Base-by-base conservation (phyloP, 2,888 invertebrate genomes). In the Anagyrus pseudococci region DNA sequence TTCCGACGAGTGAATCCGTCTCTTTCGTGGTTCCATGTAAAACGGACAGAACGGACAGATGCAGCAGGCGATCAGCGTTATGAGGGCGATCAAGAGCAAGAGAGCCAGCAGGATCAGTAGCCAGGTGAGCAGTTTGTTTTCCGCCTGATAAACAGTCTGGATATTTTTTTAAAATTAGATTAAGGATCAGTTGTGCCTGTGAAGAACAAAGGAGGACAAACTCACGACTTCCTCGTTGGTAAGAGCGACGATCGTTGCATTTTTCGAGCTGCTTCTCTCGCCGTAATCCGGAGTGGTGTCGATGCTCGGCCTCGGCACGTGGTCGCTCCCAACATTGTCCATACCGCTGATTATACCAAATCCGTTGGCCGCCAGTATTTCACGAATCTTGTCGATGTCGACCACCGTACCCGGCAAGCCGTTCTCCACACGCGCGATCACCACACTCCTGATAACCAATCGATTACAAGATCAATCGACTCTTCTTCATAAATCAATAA, bases 31-130 rank as follows among this genome's bases (percentile, higher is more conserved):
- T 56, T 89, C 89, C 82, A 88, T 89, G 73, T 91, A 93, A 55
- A 92, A 85, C n/a, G 93, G 93, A 75, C 93, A 93, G 73, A 90
- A 90, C 71, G 91, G 90, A 76, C 93, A 93, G 68, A 93, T 89
- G 75, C 93, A 93, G 81, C 94, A 94, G 64, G 92, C 84, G 67
- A 94, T 86, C 52, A 93, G 83, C 56, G 89, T 84, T 62, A 92
- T 81, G 68, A 92, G 85, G 13, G 90, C 86, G 26, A 92, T 73
- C 0, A 93, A 86, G 69, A 93, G 86, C 65, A 94, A 80, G 26
- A 94, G 85, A 50, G 92, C 89, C 66, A 94, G 80, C 17, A 92
- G 80, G 69, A 94, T 89, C 55, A 94, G 82, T 22, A 94, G 78
- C 94, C 94, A 94, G 75, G 90, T 89, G 41, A 86, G 76, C 54